Percentiles rank a stretch among this genome's conserved stretches.
These are phyloP conservation scores for Sphinx pinastri DNA, from an alignment of 2,888 invertebrate genomes.

Conservation along the genomic window DNA sequence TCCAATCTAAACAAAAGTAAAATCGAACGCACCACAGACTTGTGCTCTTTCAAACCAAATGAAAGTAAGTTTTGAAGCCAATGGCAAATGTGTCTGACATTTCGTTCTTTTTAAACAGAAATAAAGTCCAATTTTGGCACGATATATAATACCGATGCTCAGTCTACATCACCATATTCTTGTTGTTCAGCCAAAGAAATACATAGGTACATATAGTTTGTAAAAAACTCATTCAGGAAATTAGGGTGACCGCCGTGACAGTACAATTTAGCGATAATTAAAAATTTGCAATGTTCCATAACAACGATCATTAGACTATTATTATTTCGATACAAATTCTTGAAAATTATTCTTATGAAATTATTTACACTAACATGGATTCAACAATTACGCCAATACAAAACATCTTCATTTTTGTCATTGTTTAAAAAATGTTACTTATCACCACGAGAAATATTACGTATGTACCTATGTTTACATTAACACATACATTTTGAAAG, in stretches of 20 bases:
- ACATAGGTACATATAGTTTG: no score
- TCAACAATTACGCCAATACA: background rate
- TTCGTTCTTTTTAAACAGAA: conserved; percentile 5
- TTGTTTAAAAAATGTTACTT: conserved; percentile 11
- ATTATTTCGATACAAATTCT: no score
- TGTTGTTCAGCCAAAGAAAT: no score
- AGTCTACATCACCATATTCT: no score
- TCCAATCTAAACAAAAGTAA: conserved; percentile 49
- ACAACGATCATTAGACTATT: no score
- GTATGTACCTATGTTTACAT: background rate
- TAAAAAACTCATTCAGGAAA: no score
- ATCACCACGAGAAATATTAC: conserved; percentile 3
- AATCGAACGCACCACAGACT: conserved; percentile 39
- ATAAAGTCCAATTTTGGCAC: conserved; percentile 4
- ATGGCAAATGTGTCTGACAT: background rate
- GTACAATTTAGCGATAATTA: no score
- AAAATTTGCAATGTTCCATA: no score
- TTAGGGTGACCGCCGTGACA: no score
- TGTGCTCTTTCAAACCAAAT: conserved; percentile 47
- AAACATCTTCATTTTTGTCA: conserved; percentile 2
- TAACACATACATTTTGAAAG: background rate
- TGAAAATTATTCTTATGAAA: no score
- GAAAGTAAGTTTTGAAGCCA: conserved; percentile 45
- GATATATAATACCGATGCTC: background rate
- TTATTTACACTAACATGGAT: background rate